phyloP scores from a whole-genome alignment of 2,797 vertebrate genomes.

The Labroides dimidiatus region DNA sequence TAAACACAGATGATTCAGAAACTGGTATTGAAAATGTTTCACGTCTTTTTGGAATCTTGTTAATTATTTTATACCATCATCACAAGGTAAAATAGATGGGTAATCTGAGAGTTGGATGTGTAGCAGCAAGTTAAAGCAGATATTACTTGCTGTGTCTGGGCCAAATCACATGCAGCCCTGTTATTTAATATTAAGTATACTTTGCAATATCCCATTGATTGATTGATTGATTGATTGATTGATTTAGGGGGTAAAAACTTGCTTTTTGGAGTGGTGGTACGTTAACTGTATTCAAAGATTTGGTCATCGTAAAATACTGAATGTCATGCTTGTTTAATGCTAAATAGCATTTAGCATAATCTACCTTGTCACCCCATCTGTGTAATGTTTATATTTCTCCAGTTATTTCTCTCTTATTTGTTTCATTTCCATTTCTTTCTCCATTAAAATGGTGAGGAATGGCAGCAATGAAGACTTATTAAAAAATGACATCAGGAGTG shows the following conservation, averaged over 20 bases:
- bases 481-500: conserved; percentile 6
- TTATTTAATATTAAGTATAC: too few relatives aligned
- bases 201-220: too few relatives aligned
- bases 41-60: conserved; percentile 30
- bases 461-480: background rate
- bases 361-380: too few relatives aligned
- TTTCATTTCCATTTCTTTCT: conserved; percentile 7
- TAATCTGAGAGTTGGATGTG: conserved; percentile 44
- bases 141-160: conserved; percentile 12
- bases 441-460: conserved; percentile 28
- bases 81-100: conserved; percentile 12
- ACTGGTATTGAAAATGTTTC: conserved; percentile 1
- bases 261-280: too few relatives aligned
- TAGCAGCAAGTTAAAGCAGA: conserved; percentile 31
- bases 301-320: too few relatives aligned
- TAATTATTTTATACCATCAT: conserved; percentile 20
- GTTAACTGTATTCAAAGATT: too few relatives aligned
- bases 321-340: too few relatives aligned
- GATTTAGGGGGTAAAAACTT: too few relatives aligned
- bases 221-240: too few relatives aligned
- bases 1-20: conserved; percentile 11
- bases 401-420: background rate
- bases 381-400: background rate
- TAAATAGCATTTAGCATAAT: too few relatives aligned
- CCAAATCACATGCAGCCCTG: background rate